Base-by-base conservation (phyloP, 2,888 invertebrate species). In the Eupelmus urozonus region DNA sequence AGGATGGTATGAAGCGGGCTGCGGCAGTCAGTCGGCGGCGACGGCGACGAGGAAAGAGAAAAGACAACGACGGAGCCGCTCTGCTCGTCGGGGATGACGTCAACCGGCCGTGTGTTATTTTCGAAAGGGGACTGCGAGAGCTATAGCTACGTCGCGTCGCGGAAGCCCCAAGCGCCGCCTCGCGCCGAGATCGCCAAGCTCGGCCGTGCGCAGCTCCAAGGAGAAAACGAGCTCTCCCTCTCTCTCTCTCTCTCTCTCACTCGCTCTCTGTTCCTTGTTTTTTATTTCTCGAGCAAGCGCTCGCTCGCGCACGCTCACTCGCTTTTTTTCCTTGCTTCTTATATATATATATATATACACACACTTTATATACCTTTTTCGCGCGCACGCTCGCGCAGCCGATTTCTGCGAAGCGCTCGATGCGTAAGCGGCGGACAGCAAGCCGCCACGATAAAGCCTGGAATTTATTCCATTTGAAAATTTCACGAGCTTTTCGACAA, bases 91-190 rank as follows among this genome's bases (percentile, higher is more conserved):
- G 16, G 86, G 85, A 87, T 89, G 89, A 89, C 89, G 89, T 89
- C 88, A 89, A 85, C 87, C 88, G 84, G 83, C 86, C 86, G 87
- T 86, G 88, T 88, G 88, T 89, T 89, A 88, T 89, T 89, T 89
- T 89, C 87, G 88, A 89, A 89, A 89, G 88, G 86, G 86, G 88
- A 87, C 87, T 87, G 85, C 85, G 25, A 34, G n/a, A n/a, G n/a
- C 3, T 34, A 34, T 34, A 34, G 34, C 34, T 3, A 9, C 34
- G 34, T 34, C 4, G 51, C 34, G 40, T 49, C 57, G 67, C 60
- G 60, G 60, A 67, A 67, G 34, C 70, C 71, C 34, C 70, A 72
- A 76, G 79, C 79, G 76, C 79, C 76, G 49, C 20, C 69, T 67
- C 2, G 63, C 53, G 79, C 16, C 63, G 59, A 55, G 62, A 65